Conservation (phyloP, 2,888 invertebrate species). For the Tipula unca region DNA sequence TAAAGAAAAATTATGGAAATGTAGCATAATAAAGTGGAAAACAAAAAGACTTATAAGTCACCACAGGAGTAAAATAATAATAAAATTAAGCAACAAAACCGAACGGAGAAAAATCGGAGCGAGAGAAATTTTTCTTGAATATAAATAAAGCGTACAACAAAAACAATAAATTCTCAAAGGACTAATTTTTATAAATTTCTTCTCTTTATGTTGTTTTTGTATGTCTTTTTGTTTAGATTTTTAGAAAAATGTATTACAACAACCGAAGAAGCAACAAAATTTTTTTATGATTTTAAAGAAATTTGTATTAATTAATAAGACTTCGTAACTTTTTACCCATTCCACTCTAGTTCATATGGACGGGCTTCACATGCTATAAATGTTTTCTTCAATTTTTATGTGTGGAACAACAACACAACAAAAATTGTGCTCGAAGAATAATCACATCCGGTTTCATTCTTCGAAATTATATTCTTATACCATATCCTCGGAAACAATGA, state of each 20-base stretch:
- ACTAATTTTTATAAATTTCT: neutral
- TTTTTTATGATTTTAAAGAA: neutral
- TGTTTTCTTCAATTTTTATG: neutral
- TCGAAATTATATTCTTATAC: neutral
- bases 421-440: neutral
- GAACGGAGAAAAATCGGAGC: neutral
- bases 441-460: neutral
- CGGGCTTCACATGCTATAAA: neutral
- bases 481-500: neutral
- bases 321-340: neutral
- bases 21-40: neutral
- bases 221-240: neutral
- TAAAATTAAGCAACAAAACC: neutral
- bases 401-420: neutral
- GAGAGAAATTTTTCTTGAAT: neutral
- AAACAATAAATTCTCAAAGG: neutral
- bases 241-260: neutral
- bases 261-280: neutral
- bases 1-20: neutral
- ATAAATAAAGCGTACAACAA: neutral
- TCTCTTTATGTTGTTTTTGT: neutral
- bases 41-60: neutral
- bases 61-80: neutral
- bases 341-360: neutral
- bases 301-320: neutral